A percentile compares a stretch with the other conserved stretches of the same genome.
These are phyloP conservation scores for Machimus atricapillus DNA, from an alignment of 2,888 invertebrate species.

Conservation along the genomic window DNA sequence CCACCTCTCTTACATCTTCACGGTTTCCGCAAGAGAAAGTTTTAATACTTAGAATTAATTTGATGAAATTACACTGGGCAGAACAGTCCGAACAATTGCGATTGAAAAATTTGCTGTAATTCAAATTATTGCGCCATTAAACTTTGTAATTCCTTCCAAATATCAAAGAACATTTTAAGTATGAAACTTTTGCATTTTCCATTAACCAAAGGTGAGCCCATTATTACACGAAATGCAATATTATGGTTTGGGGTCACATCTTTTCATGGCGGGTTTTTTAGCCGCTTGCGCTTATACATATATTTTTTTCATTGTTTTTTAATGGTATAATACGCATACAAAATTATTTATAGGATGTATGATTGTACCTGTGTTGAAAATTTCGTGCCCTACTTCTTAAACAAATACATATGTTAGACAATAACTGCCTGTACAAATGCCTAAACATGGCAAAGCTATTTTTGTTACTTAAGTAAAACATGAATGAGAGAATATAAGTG, in stretches of 20 bases:
- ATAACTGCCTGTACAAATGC: too few relatives aligned
- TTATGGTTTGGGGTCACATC: neutral
- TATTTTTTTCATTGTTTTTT: neutral
- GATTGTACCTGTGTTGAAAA: too few relatives aligned
- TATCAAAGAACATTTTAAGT: neutral
- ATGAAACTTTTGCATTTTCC: neutral
- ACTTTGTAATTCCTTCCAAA: neutral
- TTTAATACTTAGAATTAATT: conserved; percentile 13
- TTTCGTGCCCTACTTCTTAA: too few relatives aligned
- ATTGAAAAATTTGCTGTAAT: conserved; percentile 6
- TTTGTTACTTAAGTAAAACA: too few relatives aligned
- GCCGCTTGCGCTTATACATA: neutral
- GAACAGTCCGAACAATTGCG: conserved; percentile 1
- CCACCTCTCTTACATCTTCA: neutral
- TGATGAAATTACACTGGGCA: neutral
- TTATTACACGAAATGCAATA: neutral
- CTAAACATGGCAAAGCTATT: too few relatives aligned
- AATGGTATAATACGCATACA: neutral
- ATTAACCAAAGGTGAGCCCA: neutral
- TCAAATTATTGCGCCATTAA: conserved; percentile 2
- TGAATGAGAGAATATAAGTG: too few relatives aligned
- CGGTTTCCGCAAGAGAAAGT: neutral
- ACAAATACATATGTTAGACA: too few relatives aligned
- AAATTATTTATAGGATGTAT: neutral
- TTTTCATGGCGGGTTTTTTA: neutral